Conservation (phyloP, 2,113 vertebrate genomes). For the Paratilapia polleni region DNA sequence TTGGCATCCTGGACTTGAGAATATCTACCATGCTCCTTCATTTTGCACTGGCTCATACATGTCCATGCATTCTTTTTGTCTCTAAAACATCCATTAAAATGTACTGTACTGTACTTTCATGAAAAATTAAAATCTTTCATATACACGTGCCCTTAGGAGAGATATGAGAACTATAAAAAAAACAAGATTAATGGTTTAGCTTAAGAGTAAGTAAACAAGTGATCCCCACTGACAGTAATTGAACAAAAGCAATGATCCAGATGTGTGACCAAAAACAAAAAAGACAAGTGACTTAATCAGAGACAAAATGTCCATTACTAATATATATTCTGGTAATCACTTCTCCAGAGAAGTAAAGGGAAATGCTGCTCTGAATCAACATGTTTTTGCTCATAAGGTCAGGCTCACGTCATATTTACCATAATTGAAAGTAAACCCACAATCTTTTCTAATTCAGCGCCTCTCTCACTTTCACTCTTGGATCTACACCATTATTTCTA, state of each 20-base stretch:
- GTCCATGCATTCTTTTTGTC: neutral
- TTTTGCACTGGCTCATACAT: constrained; percentile 9
- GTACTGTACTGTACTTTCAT: neutral
- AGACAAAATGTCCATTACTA: neutral
- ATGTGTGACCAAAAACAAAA: neutral
- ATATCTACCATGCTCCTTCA: constrained; percentile 4
- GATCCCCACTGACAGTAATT: neutral
- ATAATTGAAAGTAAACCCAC: constrained; percentile 22
- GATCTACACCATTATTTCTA: constrained; percentile 44
- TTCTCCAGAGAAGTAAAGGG: constrained; percentile 43
- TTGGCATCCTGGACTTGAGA: constrained; percentile 46
- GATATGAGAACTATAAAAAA: neutral
- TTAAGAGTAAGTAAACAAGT: neutral
- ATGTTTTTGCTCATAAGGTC: constrained; percentile 38
- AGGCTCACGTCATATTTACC: constrained; percentile 32
- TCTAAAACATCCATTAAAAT: neutral
- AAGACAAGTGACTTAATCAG: neutral
- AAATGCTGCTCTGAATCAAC: constrained; percentile 22
- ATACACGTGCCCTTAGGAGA: neutral
- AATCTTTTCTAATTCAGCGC: constrained; percentile 9
- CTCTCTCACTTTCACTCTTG: constrained; percentile 23
- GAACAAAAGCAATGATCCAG: neutral
- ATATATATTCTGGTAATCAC: constrained; percentile 39
- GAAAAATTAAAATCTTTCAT: neutral
- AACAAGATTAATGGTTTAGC: neutral